phyloP scores from a whole-genome alignment of 2,113 vertebrate genomes.

The Elanoides forficatus region DNA sequence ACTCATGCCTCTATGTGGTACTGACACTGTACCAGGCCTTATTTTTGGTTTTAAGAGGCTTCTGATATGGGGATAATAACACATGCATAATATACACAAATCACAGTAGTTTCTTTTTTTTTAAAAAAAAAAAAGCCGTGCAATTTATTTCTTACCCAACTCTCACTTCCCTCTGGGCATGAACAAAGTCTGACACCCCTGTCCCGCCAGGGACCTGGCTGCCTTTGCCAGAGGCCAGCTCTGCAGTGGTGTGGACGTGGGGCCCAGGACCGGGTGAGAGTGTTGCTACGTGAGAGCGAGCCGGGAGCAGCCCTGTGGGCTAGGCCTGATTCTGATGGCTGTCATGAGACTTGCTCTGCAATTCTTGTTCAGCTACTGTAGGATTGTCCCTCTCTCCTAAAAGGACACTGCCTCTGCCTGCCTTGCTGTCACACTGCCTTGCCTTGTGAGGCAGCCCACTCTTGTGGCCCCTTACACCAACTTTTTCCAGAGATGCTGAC shows the following conservation, averaged over 20 bases:
- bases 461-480: not conserved
- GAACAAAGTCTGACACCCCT: rapidly evolving
- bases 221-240: not conserved
- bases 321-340: not conserved
- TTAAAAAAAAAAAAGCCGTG: not conserved
- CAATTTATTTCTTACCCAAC: not conserved
- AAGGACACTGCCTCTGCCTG: not conserved
- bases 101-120: not conserved
- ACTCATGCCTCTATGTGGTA: not conserved
- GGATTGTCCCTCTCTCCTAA: not conserved
- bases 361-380: not conserved
- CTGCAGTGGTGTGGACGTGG: rapidly evolving
- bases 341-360: not conserved
- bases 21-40: not conserved
- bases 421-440: not conserved
- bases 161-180: not conserved
- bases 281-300: not conserved
- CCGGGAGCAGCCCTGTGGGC: not conserved
- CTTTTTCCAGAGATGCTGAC: not conserved
- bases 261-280: rapidly evolving
- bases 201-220: not conserved
- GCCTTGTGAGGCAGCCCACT: not conserved
- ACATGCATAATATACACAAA: not conserved
- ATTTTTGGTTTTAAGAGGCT: not conserved
- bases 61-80: not conserved